A percentile compares a stretch with the other conserved stretches of the same genome.
These are phyloP conservation scores for Dreissena rostriformis DNA, from an alignment of 1,140 invertebrate genomes.

Conservation along the genomic window DNA sequence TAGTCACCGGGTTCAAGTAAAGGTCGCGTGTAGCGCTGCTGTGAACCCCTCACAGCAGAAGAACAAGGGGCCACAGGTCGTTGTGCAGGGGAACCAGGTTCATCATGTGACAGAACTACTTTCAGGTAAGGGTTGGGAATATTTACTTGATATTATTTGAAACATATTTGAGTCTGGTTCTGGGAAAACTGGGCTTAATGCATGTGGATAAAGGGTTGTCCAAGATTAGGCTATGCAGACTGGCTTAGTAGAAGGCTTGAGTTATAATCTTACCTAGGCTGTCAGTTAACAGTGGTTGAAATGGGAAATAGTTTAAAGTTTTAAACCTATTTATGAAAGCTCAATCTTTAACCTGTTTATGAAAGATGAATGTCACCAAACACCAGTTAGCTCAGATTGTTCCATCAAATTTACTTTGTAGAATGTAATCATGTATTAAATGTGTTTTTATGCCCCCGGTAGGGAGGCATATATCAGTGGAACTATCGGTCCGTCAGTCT, in stretches of 20 bases:
- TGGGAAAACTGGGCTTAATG: neutral
- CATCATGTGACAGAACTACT: conserved; percentile 88
- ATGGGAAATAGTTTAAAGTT: too few relatives aligned
- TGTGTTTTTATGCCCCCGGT: too few relatives aligned
- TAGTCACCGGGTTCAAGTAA: conserved; percentile 91
- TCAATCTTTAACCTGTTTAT: neutral
- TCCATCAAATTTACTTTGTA: too few relatives aligned
- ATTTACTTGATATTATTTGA: neutral
- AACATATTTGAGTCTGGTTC: neutral
- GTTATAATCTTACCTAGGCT: neutral
- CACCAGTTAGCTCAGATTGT: too few relatives aligned
- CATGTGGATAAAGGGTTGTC: neutral
- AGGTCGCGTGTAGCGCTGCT: conserved; percentile 93
- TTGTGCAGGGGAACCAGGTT: conserved; percentile 96
- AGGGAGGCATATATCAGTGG: too few relatives aligned
- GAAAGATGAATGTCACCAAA: neutral
- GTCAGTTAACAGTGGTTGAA: too few relatives aligned
- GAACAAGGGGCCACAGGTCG: conserved; percentile 89
- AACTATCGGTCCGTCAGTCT: too few relatives aligned
- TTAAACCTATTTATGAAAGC: too few relatives aligned
- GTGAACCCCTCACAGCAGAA: conserved; percentile 88
- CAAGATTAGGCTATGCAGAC: neutral
- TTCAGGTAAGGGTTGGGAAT: conserved; percentile 81
- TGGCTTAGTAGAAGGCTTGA: too few relatives aligned
- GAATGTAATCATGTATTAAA: too few relatives aligned